Base-by-base conservation (phyloP, 2,797 vertebrate species). In the Trichosurus vulpecula region DNA sequence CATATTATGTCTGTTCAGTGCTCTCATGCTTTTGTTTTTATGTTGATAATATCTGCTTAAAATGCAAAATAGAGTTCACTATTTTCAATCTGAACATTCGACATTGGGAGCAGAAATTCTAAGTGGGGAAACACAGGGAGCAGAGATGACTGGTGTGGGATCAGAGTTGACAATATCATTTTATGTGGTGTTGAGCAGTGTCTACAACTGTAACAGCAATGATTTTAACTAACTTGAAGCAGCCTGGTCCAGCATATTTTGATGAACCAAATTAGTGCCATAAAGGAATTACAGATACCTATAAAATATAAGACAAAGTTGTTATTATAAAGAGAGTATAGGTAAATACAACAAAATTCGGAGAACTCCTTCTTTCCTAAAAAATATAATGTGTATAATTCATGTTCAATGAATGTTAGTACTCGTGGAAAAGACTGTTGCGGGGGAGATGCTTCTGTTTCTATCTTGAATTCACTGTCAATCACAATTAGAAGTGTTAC, bases 401-500 rank as follows among this genome's bases (percentile, higher is more conserved):
- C 94, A 94, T 96, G 95, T 97, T 96, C 96, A 94, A 94, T 93
- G 92, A 57, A 95, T 97, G 81, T 94, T 97, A 95, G 96, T 94
- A 53, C 93, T 95, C 95, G 92, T 55, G 92, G 96, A 96, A 97
- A 97, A 97, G 96, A 74, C 92, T 95, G 81, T 95, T 87, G 41
- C n/a, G 14, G 6, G 95, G 66, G 52, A 90, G 90, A 31, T 55
- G 92, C 97, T 19, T 89, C 97, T 97, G 95, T 87, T 52, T 94
- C 52, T 58, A 61, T 61, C 96, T 96, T 97, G 98, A 98, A 98
- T 98, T 96, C 96, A 90, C 93, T 95, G 93, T 96, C 97, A 97
- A 92, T 98, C 98, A 98, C 93, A 92, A 94, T 91, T 92, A 94
- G 81, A 94, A 58, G 58, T 58, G 47, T 95, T 92, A 74, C 57